A percentile compares a stretch with the other conserved stretches of the same genome.
phyloP scores from a whole-genome alignment of 2,888 invertebrate species.

The Hofmannophila pseudospretella region DNA sequence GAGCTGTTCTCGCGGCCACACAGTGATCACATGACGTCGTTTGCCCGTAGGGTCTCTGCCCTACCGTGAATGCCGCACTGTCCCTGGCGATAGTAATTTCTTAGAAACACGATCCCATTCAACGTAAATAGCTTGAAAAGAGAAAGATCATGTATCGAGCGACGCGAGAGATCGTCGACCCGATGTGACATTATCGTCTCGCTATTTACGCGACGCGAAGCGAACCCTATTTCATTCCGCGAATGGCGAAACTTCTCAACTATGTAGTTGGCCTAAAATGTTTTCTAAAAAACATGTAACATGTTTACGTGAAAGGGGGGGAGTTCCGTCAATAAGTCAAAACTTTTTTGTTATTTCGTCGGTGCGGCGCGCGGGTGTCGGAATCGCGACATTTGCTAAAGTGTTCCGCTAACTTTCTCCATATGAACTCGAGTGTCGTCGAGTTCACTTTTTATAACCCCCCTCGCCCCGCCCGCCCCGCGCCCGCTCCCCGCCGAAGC shows the following conservation, averaged over 20 bases:
- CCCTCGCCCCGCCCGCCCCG: no score
- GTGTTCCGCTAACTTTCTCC: slow-evolving; percentile 58
- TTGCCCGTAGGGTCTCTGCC: no score
- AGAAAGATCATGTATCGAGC: no score
- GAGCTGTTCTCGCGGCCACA: no score
- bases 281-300: slow-evolving; percentile 56
- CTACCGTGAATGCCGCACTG: no score
- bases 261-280: slow-evolving; percentile 41
- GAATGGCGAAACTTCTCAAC: slow-evolving; percentile 41
- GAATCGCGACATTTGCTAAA: slow-evolving; percentile 62
- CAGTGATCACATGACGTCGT: neutral
- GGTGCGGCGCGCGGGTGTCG: slow-evolving; percentile 34
- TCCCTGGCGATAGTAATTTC: no score
- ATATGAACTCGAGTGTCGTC: slow-evolving; percentile 52
- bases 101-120: no score
- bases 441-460: slow-evolving; percentile 53
- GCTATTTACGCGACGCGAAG: neutral
- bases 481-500: no score
- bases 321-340: slow-evolving; percentile 34
- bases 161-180: neutral
- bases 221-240: slow-evolving; percentile 29
- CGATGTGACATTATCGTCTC: neutral
- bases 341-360: slow-evolving; percentile 58
- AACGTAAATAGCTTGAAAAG: no score
- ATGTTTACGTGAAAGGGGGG: slow-evolving; percentile 50